Evolutionary conservation across 1,140 invertebrate species (phyloP), one percentile per base, ranked within the genome.

Genomic region (Solenopsis invicta): DNA sequence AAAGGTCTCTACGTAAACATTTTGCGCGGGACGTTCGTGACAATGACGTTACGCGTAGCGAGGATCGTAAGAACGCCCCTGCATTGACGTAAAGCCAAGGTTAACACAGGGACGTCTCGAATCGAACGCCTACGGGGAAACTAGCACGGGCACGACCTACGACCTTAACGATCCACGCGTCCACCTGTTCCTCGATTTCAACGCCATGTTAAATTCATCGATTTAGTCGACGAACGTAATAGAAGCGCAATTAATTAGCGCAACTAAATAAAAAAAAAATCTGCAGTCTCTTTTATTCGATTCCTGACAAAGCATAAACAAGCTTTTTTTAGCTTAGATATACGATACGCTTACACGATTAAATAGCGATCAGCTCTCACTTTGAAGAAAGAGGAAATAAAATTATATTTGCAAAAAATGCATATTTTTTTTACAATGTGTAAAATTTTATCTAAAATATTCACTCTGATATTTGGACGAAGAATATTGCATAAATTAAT

Each of bases 21-120:
- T 89, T 90, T 85, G 88, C 75, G 75, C n/a, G 78, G 50, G 59
- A 87, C 24, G 71, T 88, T 90, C 86, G 86, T 56, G 80, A 85
- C 78, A 89, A 90, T 89, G 82, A 89, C 86, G 88, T 90, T 90
- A 77, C 75, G 82, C 56, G 87, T 75, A 62, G 48, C 74, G 52
- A 59, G 69, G 80, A 64, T 50, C 69, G 72, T 85, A 87, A 80
- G 78, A 84, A 85, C 88, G 84, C 86, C 90, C 67, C 90, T 91
- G 88, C 91, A 91, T 89, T 91, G 88, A 89, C 91, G 88, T 89
- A 91, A 86, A 88, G 62, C 74, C 91, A 91, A 91, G 86, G 84
- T 91, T 90, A 88, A 86, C 86, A 71, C 87, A 85, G 84, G 78
- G 52, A 87, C 88, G 89, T 87, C 86, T 74, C 87, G 92, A 85